Evolutionary conservation across 2,888 invertebrate genomes (phyloP).

Genomic region (Orthosia gracilis): DNA sequence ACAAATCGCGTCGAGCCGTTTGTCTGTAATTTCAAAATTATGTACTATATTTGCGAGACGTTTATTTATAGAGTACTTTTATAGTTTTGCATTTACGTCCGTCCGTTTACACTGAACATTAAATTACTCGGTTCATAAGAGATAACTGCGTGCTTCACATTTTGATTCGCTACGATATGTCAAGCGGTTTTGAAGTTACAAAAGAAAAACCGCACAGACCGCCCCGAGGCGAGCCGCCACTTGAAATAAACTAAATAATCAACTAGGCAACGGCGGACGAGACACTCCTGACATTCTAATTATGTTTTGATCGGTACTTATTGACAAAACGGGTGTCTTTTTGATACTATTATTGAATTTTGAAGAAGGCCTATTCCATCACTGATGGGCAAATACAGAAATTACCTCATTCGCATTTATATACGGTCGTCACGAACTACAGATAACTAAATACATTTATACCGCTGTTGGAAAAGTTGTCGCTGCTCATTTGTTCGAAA

Average conservation of each 20-base stretch:
- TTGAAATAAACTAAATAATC: conserved; percentile 80
- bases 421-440: conserved; percentile 28
- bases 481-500: conserved; percentile 55
- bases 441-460: conserved; percentile 59
- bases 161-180: conserved; percentile 63
- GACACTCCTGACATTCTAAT: conserved; percentile 81
- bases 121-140: conserved; percentile 65
- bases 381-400: conserved; percentile 45
- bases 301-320: conserved; percentile 70
- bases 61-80: conserved; percentile 62
- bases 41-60: conserved; percentile 63
- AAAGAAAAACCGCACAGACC: conserved; percentile 64
- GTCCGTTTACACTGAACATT: conserved; percentile 54
- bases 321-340: conserved; percentile 75
- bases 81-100: conserved; percentile 59
- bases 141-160: conserved; percentile 66
- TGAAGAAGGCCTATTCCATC: conserved; percentile 47
- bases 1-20: conserved; percentile 70
- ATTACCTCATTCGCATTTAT: conserved; percentile 56
- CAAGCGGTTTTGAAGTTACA: conserved; percentile 59
- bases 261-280: conserved; percentile 65
- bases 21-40: conserved; percentile 64
- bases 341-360: conserved; percentile 53
- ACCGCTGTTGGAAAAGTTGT: conserved; percentile 57
- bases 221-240: conserved; percentile 51